phyloP scores from a whole-genome alignment of 1,140 invertebrate species.

The Gonioctena quinquepunctata region DNA sequence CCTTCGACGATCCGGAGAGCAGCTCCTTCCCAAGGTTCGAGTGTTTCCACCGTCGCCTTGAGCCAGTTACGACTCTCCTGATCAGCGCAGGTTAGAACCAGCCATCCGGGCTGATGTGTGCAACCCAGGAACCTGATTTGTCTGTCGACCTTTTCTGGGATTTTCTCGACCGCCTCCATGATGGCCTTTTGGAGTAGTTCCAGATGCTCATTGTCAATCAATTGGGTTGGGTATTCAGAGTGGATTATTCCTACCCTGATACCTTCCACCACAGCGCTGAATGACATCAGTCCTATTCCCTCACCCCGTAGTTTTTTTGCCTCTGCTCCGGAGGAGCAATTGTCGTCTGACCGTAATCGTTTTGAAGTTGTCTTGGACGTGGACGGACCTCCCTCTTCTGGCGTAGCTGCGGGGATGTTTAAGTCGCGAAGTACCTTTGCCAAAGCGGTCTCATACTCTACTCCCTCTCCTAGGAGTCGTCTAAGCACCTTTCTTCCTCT shows the following conservation, averaged over 20 bases:
- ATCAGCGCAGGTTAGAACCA: background rate
- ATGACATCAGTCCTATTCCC: no score
- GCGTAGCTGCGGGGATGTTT: no score
- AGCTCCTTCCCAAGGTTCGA: background rate
- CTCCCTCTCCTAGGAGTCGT: no score
- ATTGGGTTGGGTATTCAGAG: background rate
- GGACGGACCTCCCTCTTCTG: no score
- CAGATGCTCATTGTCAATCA: background rate
- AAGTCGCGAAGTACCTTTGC: no score
- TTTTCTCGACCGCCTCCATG: background rate
- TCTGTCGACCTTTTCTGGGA: background rate
- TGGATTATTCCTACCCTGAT: background rate
- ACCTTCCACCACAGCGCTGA: no score
- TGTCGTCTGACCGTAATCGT: no score
- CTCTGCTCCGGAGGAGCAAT: no score
- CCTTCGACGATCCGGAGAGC: background rate
- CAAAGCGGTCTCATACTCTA: no score
- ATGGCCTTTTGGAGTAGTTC: background rate
- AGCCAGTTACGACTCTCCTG: background rate
- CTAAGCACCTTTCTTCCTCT: no score
- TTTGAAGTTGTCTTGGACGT: background rate
- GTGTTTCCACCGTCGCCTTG: background rate
- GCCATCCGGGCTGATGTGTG: background rate
- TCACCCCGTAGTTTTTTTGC: no score
- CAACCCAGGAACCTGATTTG: background rate